These are phyloP conservation scores for Sarcophaga peregrina DNA, from an alignment of 1,140 invertebrate species.

Conservation along the genomic window DNA sequence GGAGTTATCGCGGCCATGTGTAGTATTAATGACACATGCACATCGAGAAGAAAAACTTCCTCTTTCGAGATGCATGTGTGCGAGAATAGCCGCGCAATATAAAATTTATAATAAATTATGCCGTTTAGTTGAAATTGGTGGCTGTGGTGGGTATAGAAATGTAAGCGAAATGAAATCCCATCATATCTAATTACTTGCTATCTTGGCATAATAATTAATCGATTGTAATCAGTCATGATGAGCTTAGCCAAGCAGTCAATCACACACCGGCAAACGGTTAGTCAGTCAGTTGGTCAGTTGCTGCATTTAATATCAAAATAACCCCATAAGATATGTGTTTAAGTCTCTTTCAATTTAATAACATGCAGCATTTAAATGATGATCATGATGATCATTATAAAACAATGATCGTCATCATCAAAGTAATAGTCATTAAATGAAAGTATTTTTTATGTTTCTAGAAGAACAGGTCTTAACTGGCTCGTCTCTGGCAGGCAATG, in stretches of 20 bases:
- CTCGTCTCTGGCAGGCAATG: no score
- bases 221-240: constrained; percentile 38
- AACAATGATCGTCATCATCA: neutral
- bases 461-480: constrained; percentile 7
- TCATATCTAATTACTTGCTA: constrained; percentile 38
- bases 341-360: neutral
- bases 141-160: neutral
- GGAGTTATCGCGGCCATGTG: neutral
- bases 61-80: neutral
- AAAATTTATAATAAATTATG: neutral
- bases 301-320: neutral
- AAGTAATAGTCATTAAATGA: constrained; percentile 13
- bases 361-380: constrained; percentile 3
- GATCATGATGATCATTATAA: neutral
- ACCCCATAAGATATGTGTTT: no score
- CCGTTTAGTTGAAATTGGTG: neutral
- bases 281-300: neutral
- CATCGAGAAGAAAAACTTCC: neutral
- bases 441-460: neutral
- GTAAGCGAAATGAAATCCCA: neutral
- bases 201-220: constrained; percentile 39
- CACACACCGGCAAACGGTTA: neutral
- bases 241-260: constrained; percentile 27
- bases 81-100: neutral
- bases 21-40: constrained; percentile 6